phyloP scores from a whole-genome alignment of 2,113 vertebrate species.

The Lamprologus callipterus region DNA sequence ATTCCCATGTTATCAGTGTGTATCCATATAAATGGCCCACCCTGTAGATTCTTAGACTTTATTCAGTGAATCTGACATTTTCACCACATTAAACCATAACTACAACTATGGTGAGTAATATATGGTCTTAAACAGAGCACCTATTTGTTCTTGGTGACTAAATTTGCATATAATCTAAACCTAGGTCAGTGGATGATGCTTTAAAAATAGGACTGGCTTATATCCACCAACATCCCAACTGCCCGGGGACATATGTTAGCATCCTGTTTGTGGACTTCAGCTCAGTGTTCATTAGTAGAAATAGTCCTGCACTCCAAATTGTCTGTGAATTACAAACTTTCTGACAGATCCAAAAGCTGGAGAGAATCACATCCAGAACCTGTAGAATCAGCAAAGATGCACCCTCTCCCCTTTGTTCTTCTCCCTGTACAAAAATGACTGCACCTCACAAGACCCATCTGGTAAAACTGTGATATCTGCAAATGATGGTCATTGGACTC shows the following conservation, averaged over 20 bases:
- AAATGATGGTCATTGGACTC: not conserved
- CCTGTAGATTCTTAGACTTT: not conserved
- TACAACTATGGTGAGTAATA: not conserved
- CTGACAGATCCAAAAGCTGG: not conserved
- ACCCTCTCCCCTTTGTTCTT: not conserved
- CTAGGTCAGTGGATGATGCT: not conserved
- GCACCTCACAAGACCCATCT: not conserved
- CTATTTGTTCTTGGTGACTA: not conserved
- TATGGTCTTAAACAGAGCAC: not conserved
- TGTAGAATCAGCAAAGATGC: rapidly evolving
- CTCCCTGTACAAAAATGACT: not conserved
- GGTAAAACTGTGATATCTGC: not conserved
- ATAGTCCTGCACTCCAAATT: not conserved
- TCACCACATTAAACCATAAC: not conserved
- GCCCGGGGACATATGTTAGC: rapidly evolving
- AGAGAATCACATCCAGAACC: not conserved
- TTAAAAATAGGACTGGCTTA: not conserved
- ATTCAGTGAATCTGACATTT: not conserved
- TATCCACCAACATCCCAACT: not conserved
- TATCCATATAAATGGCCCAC: not conserved
- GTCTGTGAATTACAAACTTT: rapidly evolving
- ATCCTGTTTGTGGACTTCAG: not conserved
- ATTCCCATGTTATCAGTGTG: rapidly evolving
- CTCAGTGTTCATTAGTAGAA: rapidly evolving
- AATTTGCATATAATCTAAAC: not conserved